Percentiles rank a stretch among this genome's conserved stretches.
Evolutionary conservation across 2,797 vertebrate species (phyloP).

Genomic region (Oryzias sinensis): DNA sequence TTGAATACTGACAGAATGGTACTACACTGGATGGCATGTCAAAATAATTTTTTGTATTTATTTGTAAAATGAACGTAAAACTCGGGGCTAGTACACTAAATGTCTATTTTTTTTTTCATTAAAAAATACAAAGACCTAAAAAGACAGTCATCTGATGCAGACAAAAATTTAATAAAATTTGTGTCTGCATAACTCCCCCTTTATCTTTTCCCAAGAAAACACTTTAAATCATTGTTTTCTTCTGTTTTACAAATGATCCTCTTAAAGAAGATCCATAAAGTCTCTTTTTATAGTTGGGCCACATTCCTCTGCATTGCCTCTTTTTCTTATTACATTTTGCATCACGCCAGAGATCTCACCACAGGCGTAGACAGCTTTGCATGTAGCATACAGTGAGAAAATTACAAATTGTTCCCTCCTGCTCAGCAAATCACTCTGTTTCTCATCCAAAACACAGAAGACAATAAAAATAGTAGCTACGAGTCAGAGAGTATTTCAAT

Average conservation of each 20-base stretch:
- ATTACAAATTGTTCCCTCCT: constrained; percentile 59
- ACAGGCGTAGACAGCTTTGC: constrained; percentile 42
- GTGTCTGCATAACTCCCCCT: too few relatives aligned
- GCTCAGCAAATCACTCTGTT: constrained; percentile 45
- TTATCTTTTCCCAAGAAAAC: too few relatives aligned
- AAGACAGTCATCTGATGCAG: too few relatives aligned
- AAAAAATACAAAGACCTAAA: too few relatives aligned
- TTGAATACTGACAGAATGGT: too few relatives aligned
- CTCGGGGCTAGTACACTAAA: too few relatives aligned
- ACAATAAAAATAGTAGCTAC: constrained; percentile 3
- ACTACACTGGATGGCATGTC: too few relatives aligned
- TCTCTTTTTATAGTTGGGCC: constrained; percentile 30
- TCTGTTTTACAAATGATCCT: not conserved
- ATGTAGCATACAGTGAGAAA: constrained; percentile 48
- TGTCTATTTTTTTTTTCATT: too few relatives aligned
- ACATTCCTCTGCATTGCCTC: constrained; percentile 31
- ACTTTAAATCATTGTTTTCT: not conserved
- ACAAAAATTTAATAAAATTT: too few relatives aligned
- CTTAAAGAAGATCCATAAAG: constrained; percentile 9
- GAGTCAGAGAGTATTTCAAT: constrained; percentile 19
- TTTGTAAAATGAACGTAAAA: too few relatives aligned
- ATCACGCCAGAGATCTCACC: constrained; percentile 50
- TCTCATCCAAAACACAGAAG: constrained; percentile 37
- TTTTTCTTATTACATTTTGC: constrained; percentile 41
- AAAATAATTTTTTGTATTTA: too few relatives aligned